Percentiles rank a stretch among this genome's conserved stretches.
phyloP scores from a whole-genome alignment of 2,888 invertebrate species.

The Tyria jacobaeae region DNA sequence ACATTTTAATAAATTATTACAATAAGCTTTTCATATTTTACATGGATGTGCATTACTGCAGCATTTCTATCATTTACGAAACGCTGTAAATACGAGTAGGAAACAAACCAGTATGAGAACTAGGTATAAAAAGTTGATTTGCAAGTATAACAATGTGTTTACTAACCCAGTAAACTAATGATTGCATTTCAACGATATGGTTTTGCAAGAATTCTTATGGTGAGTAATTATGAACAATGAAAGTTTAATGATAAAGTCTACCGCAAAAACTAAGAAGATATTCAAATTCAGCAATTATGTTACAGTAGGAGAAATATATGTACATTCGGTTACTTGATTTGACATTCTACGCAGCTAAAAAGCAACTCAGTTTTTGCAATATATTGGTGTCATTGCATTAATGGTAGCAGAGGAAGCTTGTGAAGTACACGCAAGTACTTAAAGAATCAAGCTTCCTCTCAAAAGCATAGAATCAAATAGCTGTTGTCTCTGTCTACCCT shows the following conservation, averaged over 20 bases:
- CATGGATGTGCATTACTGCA: neutral
- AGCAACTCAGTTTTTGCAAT: too few species aligned
- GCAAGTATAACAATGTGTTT: slow-evolving; percentile 36
- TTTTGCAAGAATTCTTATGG: slow-evolving; percentile 34
- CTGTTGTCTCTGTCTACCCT: too few species aligned
- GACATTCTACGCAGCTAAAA: too few species aligned
- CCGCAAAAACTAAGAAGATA: too few species aligned
- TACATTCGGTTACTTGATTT: too few species aligned
- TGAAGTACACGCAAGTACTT: too few species aligned
- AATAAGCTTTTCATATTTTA: neutral
- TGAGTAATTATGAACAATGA: neutral
- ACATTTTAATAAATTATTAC: neutral
- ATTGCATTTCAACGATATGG: slow-evolving; percentile 26
- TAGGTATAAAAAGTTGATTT: slow-evolving; percentile 26
- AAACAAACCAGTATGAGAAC: slow-evolving; percentile 29
- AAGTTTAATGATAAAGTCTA: neutral
- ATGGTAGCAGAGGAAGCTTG: too few species aligned
- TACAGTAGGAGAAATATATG: too few species aligned
- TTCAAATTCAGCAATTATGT: too few species aligned
- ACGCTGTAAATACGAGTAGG: slow-evolving; percentile 20
- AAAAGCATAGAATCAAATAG: too few species aligned
- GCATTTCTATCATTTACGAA: slow-evolving; percentile 4
- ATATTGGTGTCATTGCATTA: too few species aligned
- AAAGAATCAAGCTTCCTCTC: too few species aligned
- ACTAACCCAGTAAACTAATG: slow-evolving; percentile 41